phyloP scores from a whole-genome alignment of 2,888 invertebrate genomes.

The Acronicta alni region DNA sequence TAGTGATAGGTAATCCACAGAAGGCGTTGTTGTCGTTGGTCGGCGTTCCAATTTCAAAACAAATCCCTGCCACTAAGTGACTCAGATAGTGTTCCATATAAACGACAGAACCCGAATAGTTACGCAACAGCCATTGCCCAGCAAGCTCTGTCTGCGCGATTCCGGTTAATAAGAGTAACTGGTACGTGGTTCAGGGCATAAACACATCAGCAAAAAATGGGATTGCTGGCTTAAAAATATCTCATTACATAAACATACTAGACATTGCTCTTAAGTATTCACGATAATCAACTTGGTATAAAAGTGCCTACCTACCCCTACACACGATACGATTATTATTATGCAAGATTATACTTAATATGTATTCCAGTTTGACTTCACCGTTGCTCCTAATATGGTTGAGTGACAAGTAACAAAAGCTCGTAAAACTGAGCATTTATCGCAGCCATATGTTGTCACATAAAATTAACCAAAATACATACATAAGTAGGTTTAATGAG shows the following conservation, averaged over 20 bases:
- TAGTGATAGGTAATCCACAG: slow-evolving; percentile 83
- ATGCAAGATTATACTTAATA: no score
- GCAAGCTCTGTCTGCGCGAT: slow-evolving; percentile 61
- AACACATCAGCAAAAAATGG: slow-evolving; percentile 54
- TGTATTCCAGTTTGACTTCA: slow-evolving; percentile 1
- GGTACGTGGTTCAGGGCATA: slow-evolving; percentile 64
- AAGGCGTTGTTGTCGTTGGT: slow-evolving; percentile 81
- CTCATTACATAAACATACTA: slow-evolving; percentile 37
- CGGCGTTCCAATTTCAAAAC: slow-evolving; percentile 87
- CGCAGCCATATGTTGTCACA: slow-evolving; percentile 34
- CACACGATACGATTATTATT: no score
- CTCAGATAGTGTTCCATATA: slow-evolving; percentile 84
- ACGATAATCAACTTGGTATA: no score
- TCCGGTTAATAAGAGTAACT: slow-evolving; percentile 81
- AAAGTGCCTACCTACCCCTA: no score
- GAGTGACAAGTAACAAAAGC: background rate
- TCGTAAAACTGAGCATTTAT: slow-evolving; percentile 41
- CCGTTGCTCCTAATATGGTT: slow-evolving; percentile 41
- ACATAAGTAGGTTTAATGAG: slow-evolving; percentile 20
- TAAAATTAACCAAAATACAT: slow-evolving; percentile 31
- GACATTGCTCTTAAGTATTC: slow-evolving; percentile 15
- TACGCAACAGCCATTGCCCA: slow-evolving; percentile 61
- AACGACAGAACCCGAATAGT: slow-evolving; percentile 78
- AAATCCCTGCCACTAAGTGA: slow-evolving; percentile 87
- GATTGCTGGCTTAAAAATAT: slow-evolving; percentile 56